phyloP scores from a whole-genome alignment of 2,797 vertebrate species.

The Sebastes oblongus region DNA sequence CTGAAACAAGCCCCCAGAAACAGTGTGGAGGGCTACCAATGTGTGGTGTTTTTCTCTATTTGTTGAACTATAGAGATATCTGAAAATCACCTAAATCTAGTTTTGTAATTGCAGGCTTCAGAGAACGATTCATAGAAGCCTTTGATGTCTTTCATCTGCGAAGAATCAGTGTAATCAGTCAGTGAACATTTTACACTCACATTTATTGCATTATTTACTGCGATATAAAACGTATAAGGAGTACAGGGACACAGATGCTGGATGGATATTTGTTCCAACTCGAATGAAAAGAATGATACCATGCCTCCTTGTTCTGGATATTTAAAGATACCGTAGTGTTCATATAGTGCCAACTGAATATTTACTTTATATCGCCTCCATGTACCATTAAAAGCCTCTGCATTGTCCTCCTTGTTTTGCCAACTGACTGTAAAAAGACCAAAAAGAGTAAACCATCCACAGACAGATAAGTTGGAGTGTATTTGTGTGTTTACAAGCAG shows the following conservation, averaged over 20 bases:
- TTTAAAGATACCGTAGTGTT: not conserved
- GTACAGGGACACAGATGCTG: not conserved
- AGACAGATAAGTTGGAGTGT: constrained; percentile 15
- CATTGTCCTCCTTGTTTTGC: not conserved
- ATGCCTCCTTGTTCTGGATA: not conserved
- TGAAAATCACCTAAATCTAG: not conserved
- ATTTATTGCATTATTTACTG: not conserved
- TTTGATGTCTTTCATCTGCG: constrained; percentile 7
- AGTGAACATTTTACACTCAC: constrained; percentile 1
- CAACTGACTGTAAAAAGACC: not conserved
- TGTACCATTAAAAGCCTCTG: not conserved
- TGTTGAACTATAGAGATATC: not conserved
- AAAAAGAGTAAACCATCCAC: not conserved
- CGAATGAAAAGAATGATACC: not conserved
- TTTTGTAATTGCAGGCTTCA: not conserved
- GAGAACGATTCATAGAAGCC: not conserved
- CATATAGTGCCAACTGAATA: not conserved
- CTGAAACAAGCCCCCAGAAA: not conserved
- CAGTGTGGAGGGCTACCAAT: not conserved
- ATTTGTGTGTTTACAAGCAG: constrained; percentile 35
- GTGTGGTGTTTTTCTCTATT: not conserved
- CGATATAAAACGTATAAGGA: not conserved
- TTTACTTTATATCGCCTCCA: not conserved
- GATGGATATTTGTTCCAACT: not conserved
- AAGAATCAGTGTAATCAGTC: not conserved